These are phyloP conservation scores for Gobiocypris rarus DNA, from an alignment of 2,113 vertebrate species.

Conservation along the genomic window DNA sequence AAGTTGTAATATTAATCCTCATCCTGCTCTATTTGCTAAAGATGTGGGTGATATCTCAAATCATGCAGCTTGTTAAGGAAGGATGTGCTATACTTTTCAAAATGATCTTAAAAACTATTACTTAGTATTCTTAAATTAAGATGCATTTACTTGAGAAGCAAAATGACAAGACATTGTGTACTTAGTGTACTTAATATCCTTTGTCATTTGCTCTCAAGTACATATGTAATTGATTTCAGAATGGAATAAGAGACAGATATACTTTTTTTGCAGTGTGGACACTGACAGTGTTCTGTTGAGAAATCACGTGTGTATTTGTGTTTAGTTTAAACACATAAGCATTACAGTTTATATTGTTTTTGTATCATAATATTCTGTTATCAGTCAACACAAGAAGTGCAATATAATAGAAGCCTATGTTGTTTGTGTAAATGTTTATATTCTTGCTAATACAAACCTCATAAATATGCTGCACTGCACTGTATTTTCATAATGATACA, in stretches of 20 bases:
- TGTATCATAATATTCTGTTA: neutral
- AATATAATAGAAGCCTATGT: neutral
- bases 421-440: neutral
- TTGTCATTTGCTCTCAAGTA: no score
- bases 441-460: neutral
- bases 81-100: neutral
- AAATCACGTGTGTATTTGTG: neutral
- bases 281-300: no score
- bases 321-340: neutral
- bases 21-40: neutral
- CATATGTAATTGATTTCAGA: no score
- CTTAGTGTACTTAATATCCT: no score
- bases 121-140: no score
- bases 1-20: neutral
- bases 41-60: neutral
- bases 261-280: no score
- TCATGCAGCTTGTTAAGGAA: neutral
- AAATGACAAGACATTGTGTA: no score
- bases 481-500: neutral
- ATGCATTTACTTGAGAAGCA: no score
- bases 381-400: neutral
- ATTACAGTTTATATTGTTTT: neutral
- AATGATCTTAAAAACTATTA: no score
- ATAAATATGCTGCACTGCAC: neutral
- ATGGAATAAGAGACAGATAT: no score